These are phyloP conservation scores for Enteromius unitaeniatus DNA, from an alignment of 2,797 vertebrate species.

Conservation along the genomic window DNA sequence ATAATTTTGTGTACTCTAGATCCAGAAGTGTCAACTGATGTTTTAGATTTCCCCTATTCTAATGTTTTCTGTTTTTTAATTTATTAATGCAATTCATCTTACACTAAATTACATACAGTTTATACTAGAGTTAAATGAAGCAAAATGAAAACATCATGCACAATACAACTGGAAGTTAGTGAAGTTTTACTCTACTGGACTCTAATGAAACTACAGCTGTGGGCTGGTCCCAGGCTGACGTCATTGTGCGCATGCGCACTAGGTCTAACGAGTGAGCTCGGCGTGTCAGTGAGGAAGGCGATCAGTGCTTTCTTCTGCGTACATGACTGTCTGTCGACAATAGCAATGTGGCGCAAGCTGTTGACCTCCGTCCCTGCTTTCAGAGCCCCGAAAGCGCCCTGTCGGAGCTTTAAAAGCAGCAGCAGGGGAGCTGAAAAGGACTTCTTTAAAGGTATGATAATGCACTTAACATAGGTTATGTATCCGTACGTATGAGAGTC, in stretches of 20 bases:
- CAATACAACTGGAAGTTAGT: no score
- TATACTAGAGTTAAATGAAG: no score
- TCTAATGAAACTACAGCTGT: not conserved
- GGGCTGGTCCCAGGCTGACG: not conserved
- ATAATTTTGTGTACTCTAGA: not conserved
- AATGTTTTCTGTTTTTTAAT: not conserved
- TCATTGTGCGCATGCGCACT: conserved; percentile 23
- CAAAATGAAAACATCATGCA: not conserved
- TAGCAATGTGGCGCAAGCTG: conserved; percentile 65
- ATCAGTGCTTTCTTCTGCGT: not conserved
- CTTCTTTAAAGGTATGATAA: conserved; percentile 72
- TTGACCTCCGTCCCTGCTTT: not conserved
- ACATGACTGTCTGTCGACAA: conserved; percentile 2
- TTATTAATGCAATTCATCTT: not conserved
- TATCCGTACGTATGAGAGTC: no score
- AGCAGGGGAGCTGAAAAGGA: conserved; percentile 60
- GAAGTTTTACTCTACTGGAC: not conserved
- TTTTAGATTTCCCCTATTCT: not conserved
- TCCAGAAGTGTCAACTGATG: not conserved
- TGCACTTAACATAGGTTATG: not conserved
- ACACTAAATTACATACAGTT: not conserved
- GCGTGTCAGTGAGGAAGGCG: conserved; percentile 26
- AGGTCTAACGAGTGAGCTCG: no score
- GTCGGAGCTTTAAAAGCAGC: conserved; percentile 62
- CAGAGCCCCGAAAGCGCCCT: not conserved